These are phyloP conservation scores for Solenopsis fugax DNA, from an alignment of 1,140 invertebrate species.

Conservation along the genomic window DNA sequence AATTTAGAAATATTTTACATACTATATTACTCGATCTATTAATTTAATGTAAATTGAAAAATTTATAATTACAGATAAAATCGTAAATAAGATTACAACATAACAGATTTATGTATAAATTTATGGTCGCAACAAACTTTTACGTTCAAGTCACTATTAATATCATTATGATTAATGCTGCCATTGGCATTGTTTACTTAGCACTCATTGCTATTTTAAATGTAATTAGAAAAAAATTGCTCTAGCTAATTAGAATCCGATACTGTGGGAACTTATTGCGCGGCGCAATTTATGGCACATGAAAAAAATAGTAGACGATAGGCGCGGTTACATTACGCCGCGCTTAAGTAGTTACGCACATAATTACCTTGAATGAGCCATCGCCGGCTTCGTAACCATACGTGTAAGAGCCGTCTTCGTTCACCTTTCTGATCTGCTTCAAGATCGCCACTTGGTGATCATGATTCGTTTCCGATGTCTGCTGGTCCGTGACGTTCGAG, in stretches of 20 bases:
- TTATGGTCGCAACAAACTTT: background rate
- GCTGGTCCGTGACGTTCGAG: conserved; percentile 85
- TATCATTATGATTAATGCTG: conserved; percentile 11
- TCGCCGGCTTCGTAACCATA: conserved; percentile 95
- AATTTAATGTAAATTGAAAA: background rate
- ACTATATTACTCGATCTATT: background rate
- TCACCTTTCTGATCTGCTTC: conserved; percentile 93
- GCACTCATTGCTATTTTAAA: background rate
- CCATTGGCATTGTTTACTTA: background rate
- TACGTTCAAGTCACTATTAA: background rate
- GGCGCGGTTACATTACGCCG: conserved; percentile 53
- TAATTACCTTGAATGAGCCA: conserved; percentile 91
- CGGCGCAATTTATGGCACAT: background rate
- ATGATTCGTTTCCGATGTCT: conserved; percentile 84
- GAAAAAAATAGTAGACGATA: conserved; percentile 18
- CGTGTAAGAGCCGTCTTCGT: conserved; percentile 94
- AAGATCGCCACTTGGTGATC: conserved; percentile 88
- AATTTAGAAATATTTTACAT: background rate
- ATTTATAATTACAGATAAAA: conserved; percentile 1
- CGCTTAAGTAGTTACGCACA: conserved; percentile 15
- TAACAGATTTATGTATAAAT: background rate
- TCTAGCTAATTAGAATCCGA: background rate
- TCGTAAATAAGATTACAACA: conserved; percentile 1
- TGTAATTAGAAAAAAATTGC: conserved; percentile 5
- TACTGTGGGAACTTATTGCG: conserved; percentile 37